Evolutionary conservation across 1,140 invertebrate genomes (phyloP).

Genomic region (Cryptotermes secundus): DNA sequence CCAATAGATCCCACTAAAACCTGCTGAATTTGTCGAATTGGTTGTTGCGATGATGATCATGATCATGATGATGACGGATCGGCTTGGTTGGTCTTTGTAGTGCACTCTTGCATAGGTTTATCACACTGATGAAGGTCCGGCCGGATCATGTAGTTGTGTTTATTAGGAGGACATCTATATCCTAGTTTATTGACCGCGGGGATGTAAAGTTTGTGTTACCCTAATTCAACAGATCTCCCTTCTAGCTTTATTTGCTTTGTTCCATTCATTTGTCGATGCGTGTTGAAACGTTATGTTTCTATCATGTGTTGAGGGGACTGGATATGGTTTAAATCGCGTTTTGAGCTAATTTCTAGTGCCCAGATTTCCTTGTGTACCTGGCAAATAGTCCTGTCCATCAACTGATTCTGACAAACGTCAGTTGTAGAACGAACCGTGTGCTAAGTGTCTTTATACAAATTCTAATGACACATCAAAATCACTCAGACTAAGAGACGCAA

Average conservation of each 20-base stretch:
- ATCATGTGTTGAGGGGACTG: not conserved
- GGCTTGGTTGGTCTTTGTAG: conserved; percentile 13
- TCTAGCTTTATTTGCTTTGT: not conserved
- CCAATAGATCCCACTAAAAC: conserved; percentile 26
- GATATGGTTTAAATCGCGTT: not conserved
- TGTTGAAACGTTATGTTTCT: not conserved
- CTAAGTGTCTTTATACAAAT: too few relatives aligned
- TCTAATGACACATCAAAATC: too few relatives aligned
- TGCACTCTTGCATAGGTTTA: conserved; percentile 26
- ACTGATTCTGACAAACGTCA: too few relatives aligned
- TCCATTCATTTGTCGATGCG: conserved; percentile 24
- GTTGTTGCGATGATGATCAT: not conserved
- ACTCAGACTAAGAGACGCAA: too few relatives aligned
- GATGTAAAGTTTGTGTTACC: conserved; percentile 17
- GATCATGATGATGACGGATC: not conserved
- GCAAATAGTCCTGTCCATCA: too few relatives aligned
- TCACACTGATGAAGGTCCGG: not conserved
- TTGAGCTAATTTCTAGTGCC: not conserved
- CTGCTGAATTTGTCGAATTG: conserved; percentile 25
- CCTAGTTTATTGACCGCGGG: not conserved
- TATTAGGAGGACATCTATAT: not conserved
- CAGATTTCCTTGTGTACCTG: not conserved
- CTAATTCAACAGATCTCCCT: not conserved
- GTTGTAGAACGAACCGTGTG: too few relatives aligned
- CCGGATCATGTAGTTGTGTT: conserved; percentile 10